Percentiles rank a stretch among this genome's conserved stretches.
These are phyloP conservation scores for Sussaba pulchella DNA, from an alignment of 2,888 invertebrate genomes.

Conservation along the genomic window DNA sequence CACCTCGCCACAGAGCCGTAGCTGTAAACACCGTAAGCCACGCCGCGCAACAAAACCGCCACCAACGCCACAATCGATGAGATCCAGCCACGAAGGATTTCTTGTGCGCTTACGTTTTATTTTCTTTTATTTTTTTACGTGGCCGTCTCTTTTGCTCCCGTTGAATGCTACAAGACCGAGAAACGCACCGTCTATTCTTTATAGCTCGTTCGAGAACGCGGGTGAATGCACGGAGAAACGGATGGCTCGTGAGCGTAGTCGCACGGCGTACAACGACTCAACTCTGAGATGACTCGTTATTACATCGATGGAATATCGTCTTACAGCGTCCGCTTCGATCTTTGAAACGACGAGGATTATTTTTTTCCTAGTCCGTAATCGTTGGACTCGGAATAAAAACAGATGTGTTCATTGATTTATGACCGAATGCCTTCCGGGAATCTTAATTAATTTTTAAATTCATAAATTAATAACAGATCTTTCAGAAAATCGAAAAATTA, in stretches of 20 bases:
- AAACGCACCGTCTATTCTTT: constrained; percentile 37
- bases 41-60: constrained; percentile 42
- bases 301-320: constrained; percentile 47
- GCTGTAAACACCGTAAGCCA: constrained; percentile 54
- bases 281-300: constrained; percentile 33
- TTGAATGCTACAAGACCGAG: constrained; percentile 1
- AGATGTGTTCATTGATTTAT: no score
- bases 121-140: no score
- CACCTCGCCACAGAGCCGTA: constrained; percentile 30
- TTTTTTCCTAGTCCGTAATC: no score
- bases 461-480: no score
- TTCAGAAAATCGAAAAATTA: no score
- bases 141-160: constrained; percentile 20
- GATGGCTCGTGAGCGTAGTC: constrained; percentile 22
- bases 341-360: constrained; percentile 6
- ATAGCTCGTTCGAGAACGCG: constrained; percentile 30
- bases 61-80: constrained; percentile 16
- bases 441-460: no score
- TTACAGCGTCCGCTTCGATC: neutral
- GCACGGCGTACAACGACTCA: neutral
- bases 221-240: constrained; percentile 54
- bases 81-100: constrained; percentile 49
- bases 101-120: constrained; percentile 57
- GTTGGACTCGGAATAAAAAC: no score
- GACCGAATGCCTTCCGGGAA: no score